Conservation (phyloP, 37 sponge, comb jelly and placozoan genomes). For the Spongilla lacustris region DNA sequence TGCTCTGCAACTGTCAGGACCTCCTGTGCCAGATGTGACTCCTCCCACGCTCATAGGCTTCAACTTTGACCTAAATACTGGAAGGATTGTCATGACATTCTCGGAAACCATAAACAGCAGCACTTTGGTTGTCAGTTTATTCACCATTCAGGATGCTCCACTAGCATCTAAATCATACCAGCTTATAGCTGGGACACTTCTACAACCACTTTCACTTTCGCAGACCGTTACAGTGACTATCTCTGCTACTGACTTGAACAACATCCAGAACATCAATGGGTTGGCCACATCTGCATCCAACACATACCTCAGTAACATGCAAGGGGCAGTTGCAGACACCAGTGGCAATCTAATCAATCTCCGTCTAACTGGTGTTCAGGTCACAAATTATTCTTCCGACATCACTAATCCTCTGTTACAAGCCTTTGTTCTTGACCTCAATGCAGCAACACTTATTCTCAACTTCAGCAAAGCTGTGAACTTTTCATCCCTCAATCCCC, state of each 20-base stretch:
- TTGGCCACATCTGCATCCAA: constrained; percentile 72
- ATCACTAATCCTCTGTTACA: constrained; percentile 48
- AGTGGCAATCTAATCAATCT: constrained; percentile 44
- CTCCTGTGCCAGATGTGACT: constrained; percentile 43
- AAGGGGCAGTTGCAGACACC: constrained; percentile 67
- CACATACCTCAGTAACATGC: constrained; percentile 64
- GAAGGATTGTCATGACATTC: constrained; percentile 66
- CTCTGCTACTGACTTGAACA: constrained; percentile 53
- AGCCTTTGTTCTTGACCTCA: constrained; percentile 71
- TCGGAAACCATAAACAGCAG: constrained; percentile 69
- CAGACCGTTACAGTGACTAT: constrained; percentile 44
- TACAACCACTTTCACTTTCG: constrained; percentile 20
- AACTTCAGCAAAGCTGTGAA: constrained; percentile 87
- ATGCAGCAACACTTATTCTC: constrained; percentile 59
- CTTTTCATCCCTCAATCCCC: constrained; percentile 37
- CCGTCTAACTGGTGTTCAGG: constrained; percentile 44
- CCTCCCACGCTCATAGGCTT: constrained; percentile 53
- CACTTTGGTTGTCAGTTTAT: constrained; percentile 35
- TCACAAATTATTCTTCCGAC: constrained; percentile 60
- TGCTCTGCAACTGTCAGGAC: constrained; percentile 32
- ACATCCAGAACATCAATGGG: constrained; percentile 59
- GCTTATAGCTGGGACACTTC: constrained; percentile 17
- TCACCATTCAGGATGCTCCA: constrained; percentile 47
- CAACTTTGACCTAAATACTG: constrained; percentile 58
- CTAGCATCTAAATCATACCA: constrained; percentile 10